Evolutionary conservation across 1,140 invertebrate genomes (phyloP).

Genomic region (Drosophila suzukii): DNA sequence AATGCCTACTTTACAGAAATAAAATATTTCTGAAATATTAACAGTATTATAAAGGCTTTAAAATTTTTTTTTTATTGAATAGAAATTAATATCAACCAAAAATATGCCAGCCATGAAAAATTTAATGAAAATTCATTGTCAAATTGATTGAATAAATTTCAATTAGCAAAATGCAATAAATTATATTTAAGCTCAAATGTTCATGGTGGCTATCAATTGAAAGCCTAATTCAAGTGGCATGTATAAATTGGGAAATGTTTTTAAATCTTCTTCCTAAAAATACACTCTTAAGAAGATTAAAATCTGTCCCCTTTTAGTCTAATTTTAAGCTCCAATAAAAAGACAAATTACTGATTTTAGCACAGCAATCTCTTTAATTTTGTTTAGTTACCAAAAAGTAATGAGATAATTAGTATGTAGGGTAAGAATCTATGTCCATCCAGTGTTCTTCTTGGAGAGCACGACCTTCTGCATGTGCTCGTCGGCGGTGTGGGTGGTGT

Average conservation of each 20-base stretch:
- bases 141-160: too few species aligned
- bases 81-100: too few species aligned
- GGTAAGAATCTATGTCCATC: conserved; percentile 39
- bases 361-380: conserved; percentile 9
- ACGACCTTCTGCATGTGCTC: conserved; percentile 85
- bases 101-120: neutral
- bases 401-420: neutral
- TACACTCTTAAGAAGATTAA: too few species aligned
- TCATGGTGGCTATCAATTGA: neutral
- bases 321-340: neutral
- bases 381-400: neutral
- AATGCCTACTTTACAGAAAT: neutral
- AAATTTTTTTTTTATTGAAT: too few species aligned
- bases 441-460: conserved; percentile 57
- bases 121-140: too few species aligned
- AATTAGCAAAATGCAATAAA: neutral
- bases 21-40: neutral
- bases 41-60: too few species aligned
- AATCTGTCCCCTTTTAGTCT: neutral
- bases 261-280: too few species aligned
- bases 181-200: neutral
- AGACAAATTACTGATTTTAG: neutral
- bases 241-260: neutral
- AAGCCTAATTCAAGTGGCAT: neutral
- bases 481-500: conserved; percentile 88